A percentile compares a stretch with the other conserved stretches of the same genome.
These are phyloP conservation scores for Microcebus griseorufus DNA, from an alignment of 2,113 vertebrate species.

Conservation along the genomic window DNA sequence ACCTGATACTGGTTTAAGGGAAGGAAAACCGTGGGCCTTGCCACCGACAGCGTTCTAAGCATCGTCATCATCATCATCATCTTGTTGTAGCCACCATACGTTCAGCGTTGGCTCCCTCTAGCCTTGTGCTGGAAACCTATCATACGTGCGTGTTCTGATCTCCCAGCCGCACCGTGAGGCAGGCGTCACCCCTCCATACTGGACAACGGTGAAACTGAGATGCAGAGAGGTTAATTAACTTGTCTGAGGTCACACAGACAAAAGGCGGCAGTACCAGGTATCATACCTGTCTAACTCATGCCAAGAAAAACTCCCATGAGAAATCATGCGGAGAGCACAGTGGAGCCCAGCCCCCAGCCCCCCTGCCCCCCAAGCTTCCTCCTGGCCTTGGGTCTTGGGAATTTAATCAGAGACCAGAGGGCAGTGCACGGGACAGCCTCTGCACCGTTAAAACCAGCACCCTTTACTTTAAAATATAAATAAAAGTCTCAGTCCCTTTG, in stretches of 20 bases:
- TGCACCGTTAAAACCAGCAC: too few species aligned
- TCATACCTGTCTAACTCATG: background rate
- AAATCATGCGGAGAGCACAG: background rate
- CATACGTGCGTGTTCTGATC: accelerated
- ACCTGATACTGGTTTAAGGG: background rate
- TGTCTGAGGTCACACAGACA: background rate
- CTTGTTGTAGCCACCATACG: accelerated
- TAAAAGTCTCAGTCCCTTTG: background rate
- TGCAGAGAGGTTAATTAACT: background rate
- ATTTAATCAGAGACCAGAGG: background rate
- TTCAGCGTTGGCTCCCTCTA: background rate
- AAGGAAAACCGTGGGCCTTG: background rate
- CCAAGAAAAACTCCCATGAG: background rate
- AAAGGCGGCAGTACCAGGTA: background rate
- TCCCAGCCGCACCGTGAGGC: background rate
- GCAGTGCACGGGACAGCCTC: background rate
- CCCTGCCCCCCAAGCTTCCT: background rate
- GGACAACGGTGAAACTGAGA: background rate
- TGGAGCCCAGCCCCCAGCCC: accelerated
- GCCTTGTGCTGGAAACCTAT: background rate
- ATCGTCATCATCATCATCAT: too few species aligned
- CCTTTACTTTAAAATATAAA: background rate
- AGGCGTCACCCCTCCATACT: background rate
- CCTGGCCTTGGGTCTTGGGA: background rate
- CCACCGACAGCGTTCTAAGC: background rate